Evolutionary conservation across 2,888 invertebrate genomes (phyloP).

Genomic region (Arrhopalites spinosus): DNA sequence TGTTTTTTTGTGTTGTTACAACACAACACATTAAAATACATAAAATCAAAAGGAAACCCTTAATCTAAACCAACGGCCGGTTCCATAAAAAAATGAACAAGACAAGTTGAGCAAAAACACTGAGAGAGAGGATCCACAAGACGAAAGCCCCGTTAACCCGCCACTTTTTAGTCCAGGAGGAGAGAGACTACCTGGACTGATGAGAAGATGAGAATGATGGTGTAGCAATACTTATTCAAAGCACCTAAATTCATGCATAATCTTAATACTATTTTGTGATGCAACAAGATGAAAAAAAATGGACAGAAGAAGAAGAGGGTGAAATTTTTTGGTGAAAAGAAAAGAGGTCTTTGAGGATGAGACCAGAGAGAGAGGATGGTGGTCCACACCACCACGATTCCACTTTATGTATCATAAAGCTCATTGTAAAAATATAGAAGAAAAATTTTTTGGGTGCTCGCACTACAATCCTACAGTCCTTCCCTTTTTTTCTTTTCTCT

Average conservation of each 20-base stretch:
- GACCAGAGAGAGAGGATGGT: too few species aligned
- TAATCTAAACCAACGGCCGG: too few species aligned
- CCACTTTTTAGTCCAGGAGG: not conserved
- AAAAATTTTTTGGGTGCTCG: slow-evolving; percentile 38
- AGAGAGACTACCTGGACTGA: too few species aligned
- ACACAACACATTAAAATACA: too few species aligned
- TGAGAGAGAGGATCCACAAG: not conserved
- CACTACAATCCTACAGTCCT: not conserved
- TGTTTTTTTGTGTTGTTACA: too few species aligned
- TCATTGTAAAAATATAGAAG: too few species aligned
- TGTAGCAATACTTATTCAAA: too few species aligned
- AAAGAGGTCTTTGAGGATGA: not conserved
- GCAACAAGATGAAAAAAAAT: slow-evolving; percentile 5
- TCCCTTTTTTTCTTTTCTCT: slow-evolving; percentile 17
- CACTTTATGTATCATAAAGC: too few species aligned
- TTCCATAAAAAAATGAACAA: not conserved
- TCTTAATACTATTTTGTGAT: slow-evolving; percentile 29
- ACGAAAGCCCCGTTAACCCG: slow-evolving; percentile 38
- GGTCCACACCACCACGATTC: too few species aligned
- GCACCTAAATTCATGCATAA: slow-evolving; percentile 25
- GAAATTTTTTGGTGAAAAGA: not conserved
- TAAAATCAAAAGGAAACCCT: too few species aligned
- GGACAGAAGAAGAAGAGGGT: not conserved
- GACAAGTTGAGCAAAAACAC: slow-evolving; percentile 14
- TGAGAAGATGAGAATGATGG: too few species aligned